Evolutionary conservation across 2,113 vertebrate species (phyloP).

Genomic region (Nanger granti): DNA sequence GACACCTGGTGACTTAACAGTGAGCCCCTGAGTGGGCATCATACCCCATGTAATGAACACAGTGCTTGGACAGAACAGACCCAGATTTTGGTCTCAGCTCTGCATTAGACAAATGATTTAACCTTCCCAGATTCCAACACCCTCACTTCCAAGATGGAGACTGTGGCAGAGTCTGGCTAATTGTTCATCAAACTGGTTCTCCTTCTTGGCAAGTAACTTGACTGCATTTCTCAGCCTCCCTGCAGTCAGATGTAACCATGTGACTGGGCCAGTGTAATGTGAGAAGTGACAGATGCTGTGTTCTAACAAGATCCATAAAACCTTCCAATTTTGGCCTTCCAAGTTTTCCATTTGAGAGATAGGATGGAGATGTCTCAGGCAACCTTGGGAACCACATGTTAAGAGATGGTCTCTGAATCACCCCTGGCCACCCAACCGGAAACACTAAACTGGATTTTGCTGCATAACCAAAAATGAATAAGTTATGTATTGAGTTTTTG

Average conservation of each 20-base stretch:
- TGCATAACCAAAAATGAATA: background rate
- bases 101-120: background rate
- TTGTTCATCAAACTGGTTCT: background rate
- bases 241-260: background rate
- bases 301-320: background rate
- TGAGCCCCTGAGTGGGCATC: background rate
- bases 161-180: background rate
- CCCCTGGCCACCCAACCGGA: background rate
- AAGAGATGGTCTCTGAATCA: background rate
- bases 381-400: accelerated
- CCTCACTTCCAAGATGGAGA: background rate
- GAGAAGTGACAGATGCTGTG: background rate
- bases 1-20: background rate
- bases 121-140: background rate
- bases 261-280: background rate
- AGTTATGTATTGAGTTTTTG: background rate
- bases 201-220: background rate
- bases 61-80: background rate
- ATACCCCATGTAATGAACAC: background rate
- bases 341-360: background rate
- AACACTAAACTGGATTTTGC: background rate
- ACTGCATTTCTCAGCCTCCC: background rate
- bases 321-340: background rate
- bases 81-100: background rate
- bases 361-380: background rate